A percentile compares a stretch with the other conserved stretches of the same genome.
phyloP scores from a whole-genome alignment of 2,888 invertebrate species.

The Idaea straminata region DNA sequence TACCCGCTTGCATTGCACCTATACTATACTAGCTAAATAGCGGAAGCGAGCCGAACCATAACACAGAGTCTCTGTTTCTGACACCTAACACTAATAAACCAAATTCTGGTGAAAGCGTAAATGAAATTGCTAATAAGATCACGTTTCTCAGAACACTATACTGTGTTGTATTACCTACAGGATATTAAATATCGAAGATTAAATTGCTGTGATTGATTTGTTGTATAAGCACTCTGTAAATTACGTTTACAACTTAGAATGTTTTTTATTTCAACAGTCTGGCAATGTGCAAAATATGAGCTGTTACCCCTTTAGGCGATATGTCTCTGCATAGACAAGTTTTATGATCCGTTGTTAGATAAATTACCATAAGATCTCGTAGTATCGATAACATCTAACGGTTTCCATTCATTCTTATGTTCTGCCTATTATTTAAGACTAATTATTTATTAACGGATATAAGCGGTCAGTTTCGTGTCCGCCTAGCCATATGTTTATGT shows the following conservation, averaged over 20 bases:
- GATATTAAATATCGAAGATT: slow-evolving; percentile 1
- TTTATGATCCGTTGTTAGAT: background rate
- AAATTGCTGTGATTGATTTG: background rate
- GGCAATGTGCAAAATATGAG: background rate
- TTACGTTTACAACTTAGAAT: background rate
- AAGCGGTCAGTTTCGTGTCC: slow-evolving; percentile 47
- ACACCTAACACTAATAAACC: slow-evolving; percentile 68
- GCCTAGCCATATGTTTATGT: slow-evolving; percentile 71
- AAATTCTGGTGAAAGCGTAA: slow-evolving; percentile 62
- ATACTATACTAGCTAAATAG: slow-evolving; percentile 36
- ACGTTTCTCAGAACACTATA: slow-evolving; percentile 42
- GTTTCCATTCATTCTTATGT: slow-evolving; percentile 12
- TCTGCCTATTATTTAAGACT: slow-evolving; percentile 5
- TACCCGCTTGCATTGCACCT: slow-evolving; percentile 26
- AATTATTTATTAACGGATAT: slow-evolving; percentile 41
- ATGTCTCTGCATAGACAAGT: background rate
- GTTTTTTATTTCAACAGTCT: background rate
- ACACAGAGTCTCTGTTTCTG: slow-evolving; percentile 64
- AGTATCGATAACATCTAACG: background rate
- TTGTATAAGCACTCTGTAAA: background rate
- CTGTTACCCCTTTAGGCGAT: background rate
- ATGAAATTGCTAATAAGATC: slow-evolving; percentile 50
- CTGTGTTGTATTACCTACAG: background rate
- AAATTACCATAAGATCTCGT: background rate
- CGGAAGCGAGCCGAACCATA: slow-evolving; percentile 72